Base-by-base conservation (phyloP, 1,140 invertebrate species). In the Phthorimaea operculella region DNA sequence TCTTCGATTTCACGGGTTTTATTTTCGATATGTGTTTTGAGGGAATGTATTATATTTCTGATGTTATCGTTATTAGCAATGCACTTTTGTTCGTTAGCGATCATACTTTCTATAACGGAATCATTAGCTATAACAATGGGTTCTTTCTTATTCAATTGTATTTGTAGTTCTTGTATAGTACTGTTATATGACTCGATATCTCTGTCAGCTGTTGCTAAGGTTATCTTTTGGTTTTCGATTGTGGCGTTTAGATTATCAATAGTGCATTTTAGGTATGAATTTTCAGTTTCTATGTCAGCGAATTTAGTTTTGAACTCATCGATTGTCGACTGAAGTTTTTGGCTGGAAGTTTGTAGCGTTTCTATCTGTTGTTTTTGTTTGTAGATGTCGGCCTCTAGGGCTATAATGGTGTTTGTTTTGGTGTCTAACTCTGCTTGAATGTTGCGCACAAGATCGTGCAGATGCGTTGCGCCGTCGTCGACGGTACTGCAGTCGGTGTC, bases 21-120 rank as follows among this genome's bases (percentile, higher is more conserved):
- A 12, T 54, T 48, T 44, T 73, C 60, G 21, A 81, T 59, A 36
- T 64, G 59, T 16, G 57, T 58, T 64, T 78, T 76, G 21, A 81
- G 64, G 16, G 66, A 67, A 7, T 71, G 61, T 50, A 78, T 70
- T 49, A 81, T 66, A 58, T 81, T 82, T 57, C 63, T 72, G 44
- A 84, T 70, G 57, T 84, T 82, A 60, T 82, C 79, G 58, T 79
- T 79, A 62, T 76, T 84, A n/a, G 76, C 67, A 44, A 77, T 66
- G 54, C 78, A 66, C 12, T 68, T 66, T 59, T 78, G 68, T 68
- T 84, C 81, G 53, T 72, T 77, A 10, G 56, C 57, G 42, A 81
- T 64, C 67, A 84, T 72, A 33, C 48, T 59, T 57, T 76, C 67
- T 45, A 82, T 47, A 42, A 66, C 51, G 44, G 12, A 59, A 12